Percentiles rank a stretch among this genome's conserved stretches.
phyloP scores from a whole-genome alignment of 2,113 vertebrate species.

The Syngnathus typhle region DNA sequence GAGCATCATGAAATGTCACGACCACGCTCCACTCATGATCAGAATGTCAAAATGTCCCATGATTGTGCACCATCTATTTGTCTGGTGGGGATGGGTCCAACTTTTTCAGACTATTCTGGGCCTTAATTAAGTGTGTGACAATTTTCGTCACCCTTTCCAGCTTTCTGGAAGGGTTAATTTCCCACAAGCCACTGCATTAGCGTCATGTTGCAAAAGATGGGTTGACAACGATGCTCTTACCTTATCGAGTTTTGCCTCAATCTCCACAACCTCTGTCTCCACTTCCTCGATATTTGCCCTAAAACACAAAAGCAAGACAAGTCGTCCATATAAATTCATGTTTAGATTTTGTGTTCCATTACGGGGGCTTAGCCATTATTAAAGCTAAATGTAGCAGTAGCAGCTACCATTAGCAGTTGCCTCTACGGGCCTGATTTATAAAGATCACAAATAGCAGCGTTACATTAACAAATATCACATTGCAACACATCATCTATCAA shows the following conservation, averaged over 20 bases:
- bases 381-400: background rate
- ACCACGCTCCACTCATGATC: background rate
- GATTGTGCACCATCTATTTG: background rate
- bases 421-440: too few relatives aligned
- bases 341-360: background rate
- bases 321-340: slow-evolving; percentile 17
- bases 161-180: background rate
- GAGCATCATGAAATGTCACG: background rate
- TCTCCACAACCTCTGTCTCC: slow-evolving; percentile 95
- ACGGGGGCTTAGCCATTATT: background rate
- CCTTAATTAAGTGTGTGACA: background rate
- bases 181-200: background rate
- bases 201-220: background rate
- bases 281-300: slow-evolving; percentile 97
- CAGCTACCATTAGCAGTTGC: background rate
- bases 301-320: slow-evolving; percentile 43
- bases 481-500: background rate
- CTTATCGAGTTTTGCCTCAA: slow-evolving; percentile 95
- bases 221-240: slow-evolving; percentile 60
- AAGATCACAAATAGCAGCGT: too few relatives aligned
- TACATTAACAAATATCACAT: background rate
- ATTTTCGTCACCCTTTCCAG: background rate
- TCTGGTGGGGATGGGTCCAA: background rate
- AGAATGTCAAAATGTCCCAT: background rate
- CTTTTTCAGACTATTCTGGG: background rate